Conservation (phyloP, 2,113 vertebrate genomes). For the Forbesichthys agassizii region DNA sequence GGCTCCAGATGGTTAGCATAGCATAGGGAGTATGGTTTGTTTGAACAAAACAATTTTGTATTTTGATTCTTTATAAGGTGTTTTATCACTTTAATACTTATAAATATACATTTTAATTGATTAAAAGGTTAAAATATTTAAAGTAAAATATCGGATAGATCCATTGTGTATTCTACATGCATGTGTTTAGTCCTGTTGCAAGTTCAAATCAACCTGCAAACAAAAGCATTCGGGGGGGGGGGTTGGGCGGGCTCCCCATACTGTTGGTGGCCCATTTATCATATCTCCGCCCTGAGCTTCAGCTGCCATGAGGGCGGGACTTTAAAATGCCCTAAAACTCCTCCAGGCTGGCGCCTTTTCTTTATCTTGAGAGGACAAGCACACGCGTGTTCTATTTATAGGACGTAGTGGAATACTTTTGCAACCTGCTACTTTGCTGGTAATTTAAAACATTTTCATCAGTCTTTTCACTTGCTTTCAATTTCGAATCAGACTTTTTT, state of each 20-base stretch:
- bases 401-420: conserved; percentile 53
- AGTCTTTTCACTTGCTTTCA: not conserved
- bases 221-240: conserved; percentile 13
- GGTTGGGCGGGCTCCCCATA: conserved; percentile 40
- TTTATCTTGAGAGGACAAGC: conserved; percentile 65
- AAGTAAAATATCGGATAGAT: no score
- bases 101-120: no score
- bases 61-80: not conserved
- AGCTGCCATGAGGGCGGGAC: conserved; percentile 73
- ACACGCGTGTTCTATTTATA: conserved; percentile 55
- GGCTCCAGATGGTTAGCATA: not conserved
- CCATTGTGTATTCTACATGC: not conserved
- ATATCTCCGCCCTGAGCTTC: conserved; percentile 72
- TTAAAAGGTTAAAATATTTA: no score
- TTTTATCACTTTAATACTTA: not conserved
- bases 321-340: conserved; percentile 76
- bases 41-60: not conserved
- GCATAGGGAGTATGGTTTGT: not conserved
- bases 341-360: conserved; percentile 72
- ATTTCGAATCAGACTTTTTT: conserved; percentile 8
- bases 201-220: conserved; percentile 39
- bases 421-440: conserved; percentile 50
- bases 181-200: not conserved
- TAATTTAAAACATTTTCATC: conserved; percentile 33
- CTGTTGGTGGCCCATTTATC: conserved; percentile 73